phyloP scores from a whole-genome alignment of 2,888 invertebrate genomes.

The Zonitis immaculata region DNA sequence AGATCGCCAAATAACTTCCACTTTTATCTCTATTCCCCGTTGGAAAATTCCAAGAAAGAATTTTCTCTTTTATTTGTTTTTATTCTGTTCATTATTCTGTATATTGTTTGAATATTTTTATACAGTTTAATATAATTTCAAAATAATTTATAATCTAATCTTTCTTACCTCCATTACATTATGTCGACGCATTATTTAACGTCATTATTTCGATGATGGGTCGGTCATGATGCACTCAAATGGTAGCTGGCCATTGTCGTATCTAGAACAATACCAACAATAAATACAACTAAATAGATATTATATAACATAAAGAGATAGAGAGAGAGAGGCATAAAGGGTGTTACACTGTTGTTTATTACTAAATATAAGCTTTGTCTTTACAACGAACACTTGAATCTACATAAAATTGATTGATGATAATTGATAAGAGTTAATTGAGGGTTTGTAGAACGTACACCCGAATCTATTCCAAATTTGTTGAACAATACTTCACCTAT shows the following conservation, averaged over 20 bases:
- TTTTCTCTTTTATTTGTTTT: background rate
- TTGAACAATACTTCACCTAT: too few relatives aligned
- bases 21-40: background rate
- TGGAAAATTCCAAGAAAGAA: conserved; percentile 3
- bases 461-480: too few relatives aligned
- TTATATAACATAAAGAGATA: background rate
- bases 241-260: conserved; percentile 18
- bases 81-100: too few relatives aligned
- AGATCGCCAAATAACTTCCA: background rate
- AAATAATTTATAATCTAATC: background rate
- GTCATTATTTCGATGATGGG: conserved; percentile 32
- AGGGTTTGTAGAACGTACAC: too few relatives aligned
- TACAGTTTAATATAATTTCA: conserved; percentile 9
- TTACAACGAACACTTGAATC: too few relatives aligned
- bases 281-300: background rate
- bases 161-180: conserved; percentile 40
- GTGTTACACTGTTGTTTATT: too few relatives aligned
- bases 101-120: too few relatives aligned
- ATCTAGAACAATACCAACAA: conserved; percentile 17
- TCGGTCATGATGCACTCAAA: conserved; percentile 30
- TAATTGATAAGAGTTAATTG: too few relatives aligned
- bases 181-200: conserved; percentile 36
- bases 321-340: too few relatives aligned
- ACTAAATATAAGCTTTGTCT: too few relatives aligned
- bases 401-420: too few relatives aligned